Conservation (phyloP, 1,140 invertebrate genomes). For the Eumaeus atala region DNA sequence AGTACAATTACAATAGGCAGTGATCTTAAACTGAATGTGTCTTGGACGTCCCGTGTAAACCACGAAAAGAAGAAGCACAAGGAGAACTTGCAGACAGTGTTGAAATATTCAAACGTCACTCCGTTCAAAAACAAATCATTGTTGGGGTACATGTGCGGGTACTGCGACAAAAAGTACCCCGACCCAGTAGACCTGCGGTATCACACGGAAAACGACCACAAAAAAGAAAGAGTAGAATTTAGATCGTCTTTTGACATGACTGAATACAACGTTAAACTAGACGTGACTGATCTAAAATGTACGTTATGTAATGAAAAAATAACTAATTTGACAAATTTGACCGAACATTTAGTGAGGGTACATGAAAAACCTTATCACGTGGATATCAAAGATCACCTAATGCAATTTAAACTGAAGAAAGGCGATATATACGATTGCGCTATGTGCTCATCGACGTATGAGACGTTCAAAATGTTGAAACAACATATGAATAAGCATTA, state of each 20-base stretch:
- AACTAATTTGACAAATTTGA: constrained; percentile 34
- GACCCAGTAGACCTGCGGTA: constrained; percentile 42
- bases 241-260: constrained; percentile 41
- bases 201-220: constrained; percentile 41
- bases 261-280: constrained; percentile 50
- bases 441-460: constrained; percentile 46
- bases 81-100: constrained; percentile 43
- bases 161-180: constrained; percentile 40
- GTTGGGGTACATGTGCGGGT: constrained; percentile 46
- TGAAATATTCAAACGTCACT: constrained; percentile 45
- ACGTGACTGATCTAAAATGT: constrained; percentile 39
- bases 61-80: constrained; percentile 43
- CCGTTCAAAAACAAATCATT: constrained; percentile 50
- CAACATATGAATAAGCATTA: constrained; percentile 69
- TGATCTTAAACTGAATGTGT: constrained; percentile 30
- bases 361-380: constrained; percentile 41
- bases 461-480: constrained; percentile 63
- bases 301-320: constrained; percentile 36
- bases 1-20: constrained; percentile 23
- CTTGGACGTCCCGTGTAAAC: constrained; percentile 23
- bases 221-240: constrained; percentile 38
- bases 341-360: constrained; percentile 38
- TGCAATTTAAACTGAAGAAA: constrained; percentile 51
- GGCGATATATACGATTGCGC: constrained; percentile 51
- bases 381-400: constrained; percentile 53